These are phyloP conservation scores for Nixonia krombeini DNA, from an alignment of 1,140 invertebrate genomes.

Conservation along the genomic window DNA sequence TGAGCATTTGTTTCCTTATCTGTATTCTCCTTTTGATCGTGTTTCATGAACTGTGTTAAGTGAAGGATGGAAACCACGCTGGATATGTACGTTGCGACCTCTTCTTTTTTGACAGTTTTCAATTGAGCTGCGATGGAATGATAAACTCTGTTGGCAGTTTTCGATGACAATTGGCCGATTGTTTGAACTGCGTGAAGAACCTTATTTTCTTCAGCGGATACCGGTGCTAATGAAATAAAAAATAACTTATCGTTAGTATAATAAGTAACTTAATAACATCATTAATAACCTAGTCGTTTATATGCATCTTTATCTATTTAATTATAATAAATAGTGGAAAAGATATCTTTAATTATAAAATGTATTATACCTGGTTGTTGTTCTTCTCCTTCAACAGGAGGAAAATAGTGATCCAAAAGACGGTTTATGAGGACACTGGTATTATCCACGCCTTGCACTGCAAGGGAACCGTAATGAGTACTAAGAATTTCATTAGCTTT, in stretches of 20 bases:
- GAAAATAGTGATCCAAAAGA: conserved; percentile 79
- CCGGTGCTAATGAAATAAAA: conserved; percentile 73
- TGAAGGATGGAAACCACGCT: conserved; percentile 78
- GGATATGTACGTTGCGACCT: conserved; percentile 77
- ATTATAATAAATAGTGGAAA: too few species aligned
- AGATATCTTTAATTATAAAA: too few species aligned
- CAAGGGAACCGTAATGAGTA: conserved; percentile 78
- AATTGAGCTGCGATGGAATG: conserved; percentile 78
- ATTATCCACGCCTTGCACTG: conserved; percentile 77
- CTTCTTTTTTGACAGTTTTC: conserved; percentile 76
- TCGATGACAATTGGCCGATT: conserved; percentile 79
- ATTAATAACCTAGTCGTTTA: too few species aligned
- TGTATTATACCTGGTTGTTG: conserved; percentile 72
- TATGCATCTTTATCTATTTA: too few species aligned
- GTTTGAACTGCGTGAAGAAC: conserved; percentile 81
- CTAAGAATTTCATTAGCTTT: conserved; percentile 82
- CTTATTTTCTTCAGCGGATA: conserved; percentile 77
- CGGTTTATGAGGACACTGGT: conserved; percentile 77
- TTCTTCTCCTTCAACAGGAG: conserved; percentile 72
- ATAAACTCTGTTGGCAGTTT: conserved; percentile 81
- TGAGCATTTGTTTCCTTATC: conserved; percentile 2
- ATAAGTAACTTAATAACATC: too few species aligned
- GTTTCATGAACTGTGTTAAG: conserved; percentile 74
- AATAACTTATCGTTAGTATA: conserved; percentile 15
- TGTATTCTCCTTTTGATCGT: conserved; percentile 47